A percentile compares a stretch with the other conserved stretches of the same genome.
Conservation (phyloP, 2,113 vertebrate species). For the Epinephelus lanceolatus region DNA sequence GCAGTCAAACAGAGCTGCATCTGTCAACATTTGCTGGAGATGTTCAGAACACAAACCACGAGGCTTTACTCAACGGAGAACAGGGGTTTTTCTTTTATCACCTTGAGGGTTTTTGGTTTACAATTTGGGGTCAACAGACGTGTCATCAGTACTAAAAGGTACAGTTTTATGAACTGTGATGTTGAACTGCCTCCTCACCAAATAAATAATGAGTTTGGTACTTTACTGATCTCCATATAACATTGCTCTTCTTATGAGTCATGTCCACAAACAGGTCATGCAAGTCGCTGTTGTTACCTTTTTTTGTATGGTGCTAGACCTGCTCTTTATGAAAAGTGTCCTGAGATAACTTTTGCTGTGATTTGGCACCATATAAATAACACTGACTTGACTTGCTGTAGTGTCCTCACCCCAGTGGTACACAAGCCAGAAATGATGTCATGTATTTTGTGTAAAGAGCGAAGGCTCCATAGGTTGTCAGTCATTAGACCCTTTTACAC, state of each 20-base stretch:
- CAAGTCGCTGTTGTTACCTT: too few relatives aligned
- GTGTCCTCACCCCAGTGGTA: too few relatives aligned
- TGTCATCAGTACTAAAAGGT: background rate
- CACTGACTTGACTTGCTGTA: too few relatives aligned
- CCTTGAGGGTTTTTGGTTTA: background rate
- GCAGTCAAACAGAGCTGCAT: slow-evolving; percentile 58
- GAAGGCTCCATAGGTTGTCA: too few relatives aligned
- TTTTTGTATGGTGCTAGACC: too few relatives aligned
- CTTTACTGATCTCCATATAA: slow-evolving; percentile 14
- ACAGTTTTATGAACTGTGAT: background rate
- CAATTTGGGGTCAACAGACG: background rate
- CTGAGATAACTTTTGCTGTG: too few relatives aligned
- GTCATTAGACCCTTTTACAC: too few relatives aligned
- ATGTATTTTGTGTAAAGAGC: too few relatives aligned
- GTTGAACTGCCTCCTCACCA: background rate
- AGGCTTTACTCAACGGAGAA: slow-evolving; percentile 5
- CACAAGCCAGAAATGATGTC: too few relatives aligned
- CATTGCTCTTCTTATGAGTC: background rate
- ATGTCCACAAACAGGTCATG: background rate
- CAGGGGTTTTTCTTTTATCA: slow-evolving; percentile 6
- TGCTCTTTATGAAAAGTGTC: too few relatives aligned
- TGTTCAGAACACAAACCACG: slow-evolving; percentile 17
- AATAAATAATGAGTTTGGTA: background rate
- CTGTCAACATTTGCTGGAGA: slow-evolving; percentile 49
- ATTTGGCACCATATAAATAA: too few relatives aligned